These are phyloP conservation scores for Drosophila rufa DNA, from an alignment of 1,140 invertebrate genomes.

Conservation along the genomic window DNA sequence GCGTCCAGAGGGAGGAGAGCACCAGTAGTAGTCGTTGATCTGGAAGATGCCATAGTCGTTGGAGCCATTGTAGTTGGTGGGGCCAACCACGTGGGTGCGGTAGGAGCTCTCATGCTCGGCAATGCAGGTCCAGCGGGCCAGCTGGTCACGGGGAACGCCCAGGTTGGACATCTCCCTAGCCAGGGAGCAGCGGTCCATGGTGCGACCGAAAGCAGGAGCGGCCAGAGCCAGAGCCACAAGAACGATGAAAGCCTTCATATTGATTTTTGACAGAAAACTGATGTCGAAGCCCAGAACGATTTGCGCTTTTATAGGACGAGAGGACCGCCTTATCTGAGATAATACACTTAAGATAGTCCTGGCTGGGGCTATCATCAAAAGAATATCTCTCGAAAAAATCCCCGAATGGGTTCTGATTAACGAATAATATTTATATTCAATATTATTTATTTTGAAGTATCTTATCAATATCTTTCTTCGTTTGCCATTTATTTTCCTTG, in stretches of 20 bases:
- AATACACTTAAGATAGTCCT: background rate
- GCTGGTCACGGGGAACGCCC: constrained; percentile 70
- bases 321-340: background rate
- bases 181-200: constrained; percentile 78
- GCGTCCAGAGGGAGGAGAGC: constrained; percentile 58
- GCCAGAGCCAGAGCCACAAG: constrained; percentile 64
- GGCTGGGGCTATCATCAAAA: background rate
- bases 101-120: too few relatives aligned
- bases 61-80: constrained; percentile 68
- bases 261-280: constrained; percentile 34
- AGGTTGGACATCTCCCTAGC: constrained; percentile 72
- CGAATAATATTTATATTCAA: background rate
- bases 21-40: constrained; percentile 81
- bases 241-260: constrained; percentile 67
- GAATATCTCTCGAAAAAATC: constrained; percentile 4
- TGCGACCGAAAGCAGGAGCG: constrained; percentile 64
- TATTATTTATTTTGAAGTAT: background rate
- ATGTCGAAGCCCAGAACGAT: constrained; percentile 2
- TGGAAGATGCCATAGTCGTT: constrained; percentile 80
- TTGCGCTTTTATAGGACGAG: background rate
- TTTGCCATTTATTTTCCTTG: background rate
- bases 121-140: constrained; percentile 59
- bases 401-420: constrained; percentile 1
- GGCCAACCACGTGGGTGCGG: constrained; percentile 33
- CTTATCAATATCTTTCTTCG: constrained; percentile 1